Percentiles rank a stretch among this genome's conserved stretches.
These are phyloP conservation scores for Vanessa tameamea DNA, from an alignment of 1,140 invertebrate genomes.

Conservation along the genomic window DNA sequence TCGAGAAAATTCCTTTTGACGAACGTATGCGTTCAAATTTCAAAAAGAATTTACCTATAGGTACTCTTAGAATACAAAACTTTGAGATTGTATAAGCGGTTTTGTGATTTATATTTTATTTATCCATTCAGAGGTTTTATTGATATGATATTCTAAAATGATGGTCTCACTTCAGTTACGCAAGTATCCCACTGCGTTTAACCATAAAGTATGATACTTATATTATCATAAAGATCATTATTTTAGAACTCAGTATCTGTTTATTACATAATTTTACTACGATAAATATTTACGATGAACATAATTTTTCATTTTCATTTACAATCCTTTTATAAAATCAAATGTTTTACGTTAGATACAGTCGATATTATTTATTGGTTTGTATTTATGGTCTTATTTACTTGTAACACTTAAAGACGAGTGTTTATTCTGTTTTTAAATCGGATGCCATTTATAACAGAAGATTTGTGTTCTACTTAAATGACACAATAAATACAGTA, in stretches of 20 bases:
- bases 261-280: slow-evolving; percentile 10
- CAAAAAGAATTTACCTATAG: neutral
- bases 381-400: too few relatives aligned
- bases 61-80: neutral
- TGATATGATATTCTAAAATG: slow-evolving; percentile 13
- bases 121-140: neutral
- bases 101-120: neutral
- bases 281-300: slow-evolving; percentile 4
- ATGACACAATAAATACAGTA: too few relatives aligned
- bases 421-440: too few relatives aligned
- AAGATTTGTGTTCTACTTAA: too few relatives aligned
- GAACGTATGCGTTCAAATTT: neutral
- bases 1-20: slow-evolving; percentile 10
- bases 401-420: too few relatives aligned
- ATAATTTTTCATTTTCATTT: neutral
- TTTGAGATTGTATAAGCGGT: neutral
- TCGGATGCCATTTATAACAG: too few relatives aligned
- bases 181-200: slow-evolving; percentile 13
- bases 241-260: slow-evolving; percentile 28
- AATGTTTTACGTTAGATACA: neutral
- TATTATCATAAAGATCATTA: slow-evolving; percentile 23
- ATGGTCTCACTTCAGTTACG: slow-evolving; percentile 15
- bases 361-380: neutral
- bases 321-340: neutral
- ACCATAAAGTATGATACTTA: slow-evolving; percentile 11